Evolutionary conservation across 2,113 vertebrate genomes (phyloP).

Genomic region (Monopterus albus): DNA sequence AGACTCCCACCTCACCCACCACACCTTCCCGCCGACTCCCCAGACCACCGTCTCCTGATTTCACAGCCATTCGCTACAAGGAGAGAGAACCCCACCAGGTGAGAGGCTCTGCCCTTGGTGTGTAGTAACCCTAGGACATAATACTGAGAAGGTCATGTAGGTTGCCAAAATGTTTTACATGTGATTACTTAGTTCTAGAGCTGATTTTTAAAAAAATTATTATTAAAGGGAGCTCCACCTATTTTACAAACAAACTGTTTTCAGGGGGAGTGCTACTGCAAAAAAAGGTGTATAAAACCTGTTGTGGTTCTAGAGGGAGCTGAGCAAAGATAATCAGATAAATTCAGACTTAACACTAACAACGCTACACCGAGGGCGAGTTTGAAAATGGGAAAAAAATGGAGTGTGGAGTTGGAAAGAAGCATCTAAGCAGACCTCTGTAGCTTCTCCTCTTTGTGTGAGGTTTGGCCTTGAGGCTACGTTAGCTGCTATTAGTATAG

Average conservation of each 20-base stretch:
- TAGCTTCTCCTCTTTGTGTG: too few species aligned
- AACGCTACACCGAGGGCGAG: too few species aligned
- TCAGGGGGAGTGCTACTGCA: neutral
- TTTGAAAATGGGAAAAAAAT: too few species aligned
- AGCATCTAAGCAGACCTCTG: too few species aligned
- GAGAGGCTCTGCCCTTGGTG: constrained; percentile 45
- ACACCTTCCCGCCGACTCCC: constrained; percentile 85
- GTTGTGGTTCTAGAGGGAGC: too few species aligned
- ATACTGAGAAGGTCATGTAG: neutral
- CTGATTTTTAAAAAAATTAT: neutral
- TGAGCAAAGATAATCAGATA: too few species aligned
- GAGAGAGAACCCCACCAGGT: constrained; percentile 95
- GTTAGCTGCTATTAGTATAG: too few species aligned
- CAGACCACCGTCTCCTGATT: constrained; percentile 90
- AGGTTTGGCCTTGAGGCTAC: too few species aligned
- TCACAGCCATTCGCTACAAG: constrained; percentile 93
- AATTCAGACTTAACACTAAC: too few species aligned
- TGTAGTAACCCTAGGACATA: neutral
- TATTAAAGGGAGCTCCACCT: neutral
- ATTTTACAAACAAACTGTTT: neutral
- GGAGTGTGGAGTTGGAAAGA: too few species aligned
- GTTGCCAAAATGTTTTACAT: neutral
- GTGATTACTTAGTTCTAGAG: neutral
- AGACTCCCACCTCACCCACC: constrained; percentile 81
- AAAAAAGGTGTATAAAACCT: too few species aligned